Evolutionary conservation across 2,888 invertebrate species (phyloP).

Genomic region (Malthinus flaveolus): DNA sequence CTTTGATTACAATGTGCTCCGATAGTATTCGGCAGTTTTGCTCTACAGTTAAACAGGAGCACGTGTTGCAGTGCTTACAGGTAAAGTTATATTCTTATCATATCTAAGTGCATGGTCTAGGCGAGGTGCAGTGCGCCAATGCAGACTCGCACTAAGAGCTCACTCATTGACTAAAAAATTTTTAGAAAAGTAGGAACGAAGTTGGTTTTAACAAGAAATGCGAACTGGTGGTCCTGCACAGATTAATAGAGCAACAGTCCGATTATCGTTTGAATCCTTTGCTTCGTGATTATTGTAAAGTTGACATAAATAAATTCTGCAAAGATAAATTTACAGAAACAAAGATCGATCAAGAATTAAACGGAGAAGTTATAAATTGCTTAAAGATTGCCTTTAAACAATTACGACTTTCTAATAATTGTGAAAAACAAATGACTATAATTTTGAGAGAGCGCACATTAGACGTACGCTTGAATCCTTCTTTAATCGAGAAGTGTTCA

Average conservation of each 20-base stretch:
- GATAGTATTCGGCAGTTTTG: conserved; percentile 87
- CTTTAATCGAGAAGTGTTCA: conserved; percentile 80
- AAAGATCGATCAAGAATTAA: conserved; percentile 71
- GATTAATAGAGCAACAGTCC: conserved; percentile 87
- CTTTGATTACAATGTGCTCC: conserved; percentile 80
- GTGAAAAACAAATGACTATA: conserved; percentile 80
- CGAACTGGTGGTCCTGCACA: conserved; percentile 78
- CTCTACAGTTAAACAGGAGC: conserved; percentile 68
- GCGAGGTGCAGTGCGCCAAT: no score
- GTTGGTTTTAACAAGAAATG: conserved; percentile 81
- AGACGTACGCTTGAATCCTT: conserved; percentile 88
- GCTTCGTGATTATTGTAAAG: conserved; percentile 77
- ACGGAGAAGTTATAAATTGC: conserved; percentile 84
- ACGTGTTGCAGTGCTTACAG: conserved; percentile 78
- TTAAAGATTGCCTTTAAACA: conserved; percentile 79
- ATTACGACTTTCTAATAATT: conserved; percentile 71
- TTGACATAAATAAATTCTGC: conserved; percentile 74
- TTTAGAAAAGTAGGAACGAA: conserved; percentile 72
- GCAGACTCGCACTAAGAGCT: no score
- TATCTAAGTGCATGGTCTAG: no score
- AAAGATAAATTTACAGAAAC: conserved; percentile 53
- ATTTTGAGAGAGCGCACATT: conserved; percentile 86
- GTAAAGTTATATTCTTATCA: conserved; percentile 47
- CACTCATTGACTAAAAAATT: no score
- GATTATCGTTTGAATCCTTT: conserved; percentile 89